phyloP scores from a whole-genome alignment of 2,113 vertebrate species.

The Heterochromis multidens region DNA sequence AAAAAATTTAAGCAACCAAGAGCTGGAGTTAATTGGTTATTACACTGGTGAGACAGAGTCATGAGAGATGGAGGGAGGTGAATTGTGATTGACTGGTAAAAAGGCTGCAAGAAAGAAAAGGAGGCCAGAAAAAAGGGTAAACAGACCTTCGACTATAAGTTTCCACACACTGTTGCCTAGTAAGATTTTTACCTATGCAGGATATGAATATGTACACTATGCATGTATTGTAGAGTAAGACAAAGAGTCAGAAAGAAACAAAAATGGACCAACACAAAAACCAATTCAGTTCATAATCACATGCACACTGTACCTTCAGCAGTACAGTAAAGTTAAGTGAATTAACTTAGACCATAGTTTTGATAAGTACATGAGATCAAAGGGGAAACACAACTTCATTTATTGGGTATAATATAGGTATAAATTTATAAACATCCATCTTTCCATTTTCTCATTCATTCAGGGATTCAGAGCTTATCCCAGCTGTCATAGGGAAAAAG shows the following conservation, averaged over 20 bases:
- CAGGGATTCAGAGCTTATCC: too few relatives aligned
- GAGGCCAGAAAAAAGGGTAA: neutral
- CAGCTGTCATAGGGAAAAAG: too few relatives aligned
- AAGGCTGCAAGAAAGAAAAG: neutral
- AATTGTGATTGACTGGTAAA: neutral
- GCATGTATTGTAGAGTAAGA: too few relatives aligned
- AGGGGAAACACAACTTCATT: too few relatives aligned
- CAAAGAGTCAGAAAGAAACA: neutral
- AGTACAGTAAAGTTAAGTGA: too few relatives aligned
- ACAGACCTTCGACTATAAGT: neutral
- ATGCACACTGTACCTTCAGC: too few relatives aligned
- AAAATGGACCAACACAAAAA: neutral
- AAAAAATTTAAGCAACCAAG: constrained; percentile 29
- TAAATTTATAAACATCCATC: neutral
- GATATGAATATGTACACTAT: too few relatives aligned
- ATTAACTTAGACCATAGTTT: too few relatives aligned
- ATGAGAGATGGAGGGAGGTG: constrained; percentile 1
- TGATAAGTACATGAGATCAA: too few relatives aligned
- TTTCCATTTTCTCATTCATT: too few relatives aligned
- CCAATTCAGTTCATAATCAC: neutral
- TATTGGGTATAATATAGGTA: too few relatives aligned
- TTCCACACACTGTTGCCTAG: neutral
- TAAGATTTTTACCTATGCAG: neutral
- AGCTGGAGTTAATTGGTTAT: constrained; percentile 53
- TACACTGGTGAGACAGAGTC: constrained; percentile 36